Conservation (phyloP, 2,888 invertebrate genomes). For the Thymelicus sylvestris region DNA sequence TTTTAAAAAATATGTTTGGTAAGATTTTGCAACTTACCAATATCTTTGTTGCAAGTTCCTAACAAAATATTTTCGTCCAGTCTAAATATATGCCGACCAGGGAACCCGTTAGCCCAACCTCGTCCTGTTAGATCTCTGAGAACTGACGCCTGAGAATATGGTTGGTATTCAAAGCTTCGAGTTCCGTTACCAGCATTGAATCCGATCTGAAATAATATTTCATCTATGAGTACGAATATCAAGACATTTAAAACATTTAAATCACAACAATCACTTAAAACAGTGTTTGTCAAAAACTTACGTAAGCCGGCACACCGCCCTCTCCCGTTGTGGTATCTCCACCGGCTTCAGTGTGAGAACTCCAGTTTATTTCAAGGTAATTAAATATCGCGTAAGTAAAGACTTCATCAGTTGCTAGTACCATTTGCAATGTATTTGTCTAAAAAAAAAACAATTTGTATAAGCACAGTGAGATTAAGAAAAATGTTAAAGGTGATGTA, state of each 20-base stretch:
- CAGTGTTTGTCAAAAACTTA: constrained; percentile 76
- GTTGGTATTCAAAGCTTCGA: constrained; percentile 93
- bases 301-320: constrained; percentile 94
- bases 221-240: background rate
- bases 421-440: constrained; percentile 98
- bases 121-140: constrained; percentile 92
- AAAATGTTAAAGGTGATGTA: background rate
- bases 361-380: constrained; percentile 96
- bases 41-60: constrained; percentile 96
- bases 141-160: constrained; percentile 95
- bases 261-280: background rate
- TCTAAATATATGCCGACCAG: constrained; percentile 96
- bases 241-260: background rate
- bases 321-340: constrained; percentile 94
- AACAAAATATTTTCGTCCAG: constrained; percentile 97
- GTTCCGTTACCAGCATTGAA: constrained; percentile 99
- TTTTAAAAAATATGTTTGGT: no score
- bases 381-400: constrained; percentile 98
- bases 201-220: constrained; percentile 87
- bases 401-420: constrained; percentile 96
- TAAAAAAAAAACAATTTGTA: constrained; percentile 65
- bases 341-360: constrained; percentile 95
- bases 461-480: background rate
- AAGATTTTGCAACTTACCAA: constrained; percentile 81
- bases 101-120: constrained; percentile 94